Conservation (phyloP, 2,113 vertebrate species). For the Vanacampus margaritifer region DNA sequence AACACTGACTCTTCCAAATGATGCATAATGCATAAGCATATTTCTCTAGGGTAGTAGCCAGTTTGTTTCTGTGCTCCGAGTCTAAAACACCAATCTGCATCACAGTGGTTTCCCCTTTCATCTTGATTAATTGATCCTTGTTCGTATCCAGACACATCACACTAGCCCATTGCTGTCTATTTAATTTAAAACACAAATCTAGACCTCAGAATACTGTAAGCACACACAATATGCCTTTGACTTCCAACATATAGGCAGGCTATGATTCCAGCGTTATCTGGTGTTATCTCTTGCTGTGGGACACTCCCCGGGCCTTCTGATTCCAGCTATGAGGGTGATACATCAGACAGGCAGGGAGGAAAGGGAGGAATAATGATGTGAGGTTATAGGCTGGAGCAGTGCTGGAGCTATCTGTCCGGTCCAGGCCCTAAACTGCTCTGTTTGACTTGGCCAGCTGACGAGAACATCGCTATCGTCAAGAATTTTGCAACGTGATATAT, state of each 20-base stretch:
- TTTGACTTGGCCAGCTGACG: slow-evolving; percentile 56
- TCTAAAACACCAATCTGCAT: slow-evolving; percentile 27
- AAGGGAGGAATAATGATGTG: slow-evolving; percentile 37
- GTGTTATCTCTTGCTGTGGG: slow-evolving; percentile 61
- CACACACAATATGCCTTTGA: slow-evolving; percentile 44
- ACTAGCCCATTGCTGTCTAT: background rate
- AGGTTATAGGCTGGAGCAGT: slow-evolving; percentile 35
- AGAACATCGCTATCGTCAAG: slow-evolving; percentile 30
- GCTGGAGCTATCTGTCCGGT: slow-evolving; percentile 17
- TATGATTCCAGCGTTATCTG: slow-evolving; percentile 48
- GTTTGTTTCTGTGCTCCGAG: slow-evolving; percentile 25
- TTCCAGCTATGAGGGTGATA: slow-evolving; percentile 38
- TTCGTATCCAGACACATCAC: slow-evolving; percentile 18
- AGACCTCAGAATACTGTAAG: background rate
- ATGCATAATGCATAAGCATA: slow-evolving; percentile 38
- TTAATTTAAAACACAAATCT: slow-evolving; percentile 16
- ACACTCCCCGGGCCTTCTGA: slow-evolving; percentile 39
- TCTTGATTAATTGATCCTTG: slow-evolving; percentile 40
- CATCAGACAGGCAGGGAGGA: slow-evolving; percentile 47
- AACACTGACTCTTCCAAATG: slow-evolving; percentile 24
- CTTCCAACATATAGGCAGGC: slow-evolving; percentile 51
- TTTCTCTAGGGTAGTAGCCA: slow-evolving; percentile 16
- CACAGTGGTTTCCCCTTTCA: slow-evolving; percentile 19
- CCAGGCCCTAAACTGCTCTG: slow-evolving; percentile 26
- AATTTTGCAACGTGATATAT: slow-evolving; percentile 23